Base-by-base conservation (phyloP, 30 jellyfish, hydroid and myxozoan genomes). In the Phacellophora camtschatica region DNA sequence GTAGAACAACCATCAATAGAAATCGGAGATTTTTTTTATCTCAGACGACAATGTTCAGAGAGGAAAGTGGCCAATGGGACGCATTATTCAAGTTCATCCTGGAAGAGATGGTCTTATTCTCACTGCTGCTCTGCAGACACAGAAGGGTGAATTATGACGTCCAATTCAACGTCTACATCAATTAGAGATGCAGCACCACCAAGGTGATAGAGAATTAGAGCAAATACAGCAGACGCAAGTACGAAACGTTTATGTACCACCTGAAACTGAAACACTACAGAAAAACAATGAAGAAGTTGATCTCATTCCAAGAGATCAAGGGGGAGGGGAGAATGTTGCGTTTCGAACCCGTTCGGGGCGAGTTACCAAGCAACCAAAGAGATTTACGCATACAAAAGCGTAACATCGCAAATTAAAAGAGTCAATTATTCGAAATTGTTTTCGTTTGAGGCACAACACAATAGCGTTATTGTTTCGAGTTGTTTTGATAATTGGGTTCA, bases 231-330 rank as follows among this genome's bases (percentile, higher is more conserved):
- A n/a, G n/a, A n/a, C n/a, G n/a, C n/a, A n/a, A n/a, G n/a, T n/a
- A n/a, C n/a, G n/a, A 53, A 15, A 53, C 11, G 28, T 53, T 15
- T 7, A 22, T 53, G 28, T 8, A 22, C 20, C 68, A 53, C 68
- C n/a, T n/a, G n/a, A n/a, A n/a, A n/a, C 25, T 10, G 19, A 10
- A 15, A 22, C 29, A 7, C 68, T 53, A 53, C 28, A 53, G 19
- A 53, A 53, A 25, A 53, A 13, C n/a, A n/a, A n/a, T n/a, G n/a
- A n/a, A n/a, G 58, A 64, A 16, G 78, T 64, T 64, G 78, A 64
- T 64, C 58, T 64, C 78, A 11, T 64, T 64, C 58, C n/a, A n/a
- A n/a, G n/a, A n/a, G n/a, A n/a, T n/a, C n/a, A n/a, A n/a, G n/a
- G n/a, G n/a, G n/a, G n/a, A n/a, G n/a, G n/a, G n/a, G n/a, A n/a